These are phyloP conservation scores for Epistrophe grossulariae DNA, from an alignment of 2,888 invertebrate species.

Conservation along the genomic window DNA sequence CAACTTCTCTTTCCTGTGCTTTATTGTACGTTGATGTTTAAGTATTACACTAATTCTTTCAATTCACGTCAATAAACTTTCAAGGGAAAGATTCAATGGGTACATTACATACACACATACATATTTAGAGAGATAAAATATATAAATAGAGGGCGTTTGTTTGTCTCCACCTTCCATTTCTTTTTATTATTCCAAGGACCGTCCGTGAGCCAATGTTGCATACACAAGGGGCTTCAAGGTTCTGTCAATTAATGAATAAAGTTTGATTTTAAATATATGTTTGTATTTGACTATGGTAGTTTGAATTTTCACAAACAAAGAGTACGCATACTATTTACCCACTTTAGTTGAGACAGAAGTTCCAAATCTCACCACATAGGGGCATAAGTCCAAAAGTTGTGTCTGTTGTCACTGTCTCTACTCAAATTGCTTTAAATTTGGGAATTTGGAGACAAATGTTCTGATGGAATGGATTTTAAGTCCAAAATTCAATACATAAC, in stretches of 20 bases:
- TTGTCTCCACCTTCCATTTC: background rate
- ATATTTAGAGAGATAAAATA: background rate
- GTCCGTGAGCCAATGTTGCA: background rate
- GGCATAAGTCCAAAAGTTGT: too few relatives aligned
- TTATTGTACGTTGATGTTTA: conserved; percentile 28
- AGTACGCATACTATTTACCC: too few relatives aligned
- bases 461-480: too few relatives aligned
- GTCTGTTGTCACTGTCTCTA: too few relatives aligned
- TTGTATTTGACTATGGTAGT: too few relatives aligned
- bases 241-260: background rate
- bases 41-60: conserved; percentile 57
- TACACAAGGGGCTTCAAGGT: background rate
- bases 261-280: too few relatives aligned
- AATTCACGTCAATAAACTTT: conserved; percentile 64
- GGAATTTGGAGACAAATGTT: too few relatives aligned
- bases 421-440: too few relatives aligned
- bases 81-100: conserved; percentile 22
- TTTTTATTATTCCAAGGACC: background rate
- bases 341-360: too few relatives aligned
- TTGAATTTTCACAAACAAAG: too few relatives aligned
- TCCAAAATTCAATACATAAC: too few relatives aligned
- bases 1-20: conserved; percentile 8
- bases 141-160: background rate
- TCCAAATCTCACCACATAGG: too few relatives aligned
- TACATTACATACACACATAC: background rate